Evolutionary conservation across 1,140 invertebrate genomes (phyloP).

Genomic region (Trinorchestia longiramus): DNA sequence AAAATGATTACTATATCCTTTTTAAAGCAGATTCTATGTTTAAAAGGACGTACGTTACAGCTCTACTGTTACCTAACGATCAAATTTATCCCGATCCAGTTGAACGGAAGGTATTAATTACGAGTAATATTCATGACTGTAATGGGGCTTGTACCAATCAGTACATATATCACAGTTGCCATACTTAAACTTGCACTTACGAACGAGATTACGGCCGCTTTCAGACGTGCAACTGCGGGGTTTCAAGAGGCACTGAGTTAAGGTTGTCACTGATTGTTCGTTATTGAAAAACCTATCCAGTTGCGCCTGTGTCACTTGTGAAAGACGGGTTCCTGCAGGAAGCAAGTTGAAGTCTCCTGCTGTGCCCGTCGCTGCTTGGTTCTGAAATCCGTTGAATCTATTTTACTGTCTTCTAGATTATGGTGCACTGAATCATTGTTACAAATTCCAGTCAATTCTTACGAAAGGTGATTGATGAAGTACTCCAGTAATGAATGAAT

Average conservation of each 20-base stretch:
- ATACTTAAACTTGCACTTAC: background rate
- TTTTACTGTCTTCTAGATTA: background rate
- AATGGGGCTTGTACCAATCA: no score
- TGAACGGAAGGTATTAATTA: no score
- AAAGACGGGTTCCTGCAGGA: background rate
- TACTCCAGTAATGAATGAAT: background rate
- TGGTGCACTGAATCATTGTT: background rate
- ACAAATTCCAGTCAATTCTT: background rate
- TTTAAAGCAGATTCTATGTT: no score
- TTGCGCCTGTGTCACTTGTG: background rate
- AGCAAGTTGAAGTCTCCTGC: constrained; percentile 34
- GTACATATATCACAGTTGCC: no score
- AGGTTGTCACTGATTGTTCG: background rate
- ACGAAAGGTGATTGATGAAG: background rate
- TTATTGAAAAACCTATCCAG: constrained; percentile 19
- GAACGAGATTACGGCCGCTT: constrained; percentile 4
- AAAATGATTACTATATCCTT: no score
- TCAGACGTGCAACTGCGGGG: background rate
- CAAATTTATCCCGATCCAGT: no score
- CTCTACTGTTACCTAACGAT: no score
- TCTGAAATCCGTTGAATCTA: background rate
- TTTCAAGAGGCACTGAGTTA: background rate
- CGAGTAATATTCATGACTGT: no score
- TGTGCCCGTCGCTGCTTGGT: background rate
- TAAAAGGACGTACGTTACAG: no score